Conservation (phyloP, 1,140 invertebrate genomes). For the Danaus plexippus region DNA sequence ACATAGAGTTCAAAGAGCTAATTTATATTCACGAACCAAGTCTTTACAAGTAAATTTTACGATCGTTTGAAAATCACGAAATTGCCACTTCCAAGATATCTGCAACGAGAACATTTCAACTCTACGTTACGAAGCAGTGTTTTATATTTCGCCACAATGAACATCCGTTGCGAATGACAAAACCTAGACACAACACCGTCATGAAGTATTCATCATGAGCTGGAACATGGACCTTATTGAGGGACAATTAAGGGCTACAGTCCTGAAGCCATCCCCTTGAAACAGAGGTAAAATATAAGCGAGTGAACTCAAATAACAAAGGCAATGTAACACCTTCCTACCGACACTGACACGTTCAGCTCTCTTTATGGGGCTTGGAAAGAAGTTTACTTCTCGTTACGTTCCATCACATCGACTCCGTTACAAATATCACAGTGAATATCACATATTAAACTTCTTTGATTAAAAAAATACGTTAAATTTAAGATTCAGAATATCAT, state of each 20-base stretch:
- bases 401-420: no score
- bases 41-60: neutral
- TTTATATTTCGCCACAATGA: slow-evolving; percentile 22
- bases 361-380: no score
- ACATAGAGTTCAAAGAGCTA: neutral
- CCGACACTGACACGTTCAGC: no score
- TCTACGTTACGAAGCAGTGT: slow-evolving; percentile 7
- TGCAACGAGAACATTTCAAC: slow-evolving; percentile 10
- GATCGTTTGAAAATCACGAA: slow-evolving; percentile 14
- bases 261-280: no score
- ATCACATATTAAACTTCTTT: no score
- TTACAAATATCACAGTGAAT: no score
- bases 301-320: slow-evolving; percentile 9
- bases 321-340: slow-evolving; percentile 7
- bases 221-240: neutral
- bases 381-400: no score
- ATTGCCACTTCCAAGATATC: slow-evolving; percentile 4
- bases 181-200: slow-evolving; percentile 13
- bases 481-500: no score
- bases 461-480: no score
- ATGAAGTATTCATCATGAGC: neutral
- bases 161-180: slow-evolving; percentile 19
- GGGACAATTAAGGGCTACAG: no score
- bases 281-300: slow-evolving; percentile 4
- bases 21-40: neutral